Evolutionary conservation across 2,797 vertebrate species (phyloP), one percentile per base, ranked within the genome.

Genomic region (Heterohyrax brucei): DNA sequence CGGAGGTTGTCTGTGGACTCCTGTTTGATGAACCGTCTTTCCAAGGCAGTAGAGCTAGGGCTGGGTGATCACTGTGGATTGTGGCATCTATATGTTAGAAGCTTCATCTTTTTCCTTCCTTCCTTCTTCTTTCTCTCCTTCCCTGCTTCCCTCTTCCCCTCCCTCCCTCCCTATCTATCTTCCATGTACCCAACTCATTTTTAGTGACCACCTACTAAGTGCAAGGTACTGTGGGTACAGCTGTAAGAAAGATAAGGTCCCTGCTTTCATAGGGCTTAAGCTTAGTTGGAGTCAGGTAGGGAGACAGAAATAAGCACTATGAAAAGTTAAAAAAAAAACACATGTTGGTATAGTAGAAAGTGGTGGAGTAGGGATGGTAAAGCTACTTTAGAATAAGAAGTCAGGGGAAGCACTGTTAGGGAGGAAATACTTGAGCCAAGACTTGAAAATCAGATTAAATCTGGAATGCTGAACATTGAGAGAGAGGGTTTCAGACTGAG

Each of bases 281-380:
- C 80, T 64, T 70, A 64, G 76, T 33, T 79, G 78, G 30, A 62
- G 13, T 59, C 78, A 53, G 22, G 39, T 59, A 21, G 76, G 33
- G 28, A 56, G 44, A 80, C 44, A 90, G 68, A 86, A 70, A 76
- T 44, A n/a, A 85, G 61, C 79, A 19, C 50, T 56, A 19, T 85
- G 33, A 68, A 81, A 85, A 93, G 79, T 28, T 28, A n/a, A 68
- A 68, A 61, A 90, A 81, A 68, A 68, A 61, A 90, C 80, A 76
- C 21, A 59, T 30, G 21, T 22, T 87, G 46, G 12, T 61, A 9
- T n/a, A 48, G n/a, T 39, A 50, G 78, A 26, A 91, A n/a, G 56
- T 73, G 68, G 21, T 7, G 16, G 48, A 5, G 4, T 16, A 7
- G 7, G 39, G 33, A 4, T 18, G 68, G 46, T 24, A 70, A 89